Percentiles rank a stretch among this genome's conserved stretches.
Evolutionary conservation across 2,113 vertebrate species (phyloP).

Genomic region (Hassar affinis): DNA sequence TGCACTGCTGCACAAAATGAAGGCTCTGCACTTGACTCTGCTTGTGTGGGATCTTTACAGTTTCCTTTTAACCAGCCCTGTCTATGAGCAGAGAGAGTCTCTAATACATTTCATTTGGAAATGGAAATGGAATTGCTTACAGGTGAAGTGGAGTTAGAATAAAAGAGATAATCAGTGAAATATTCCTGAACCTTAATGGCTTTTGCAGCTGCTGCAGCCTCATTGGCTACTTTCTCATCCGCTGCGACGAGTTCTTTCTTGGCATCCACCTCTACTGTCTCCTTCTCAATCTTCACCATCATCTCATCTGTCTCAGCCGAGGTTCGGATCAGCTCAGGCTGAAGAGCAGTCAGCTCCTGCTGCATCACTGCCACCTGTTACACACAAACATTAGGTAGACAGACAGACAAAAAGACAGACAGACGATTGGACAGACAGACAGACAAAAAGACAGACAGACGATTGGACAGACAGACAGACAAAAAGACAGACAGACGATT

Average conservation of each 20-base stretch:
- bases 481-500: no score
- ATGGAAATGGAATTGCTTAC: neutral
- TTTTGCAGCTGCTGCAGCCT: slow-evolving; percentile 81
- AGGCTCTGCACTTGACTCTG: no score
- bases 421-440: neutral
- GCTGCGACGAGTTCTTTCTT: slow-evolving; percentile 85
- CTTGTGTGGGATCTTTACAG: no score
- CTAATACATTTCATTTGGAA: neutral
- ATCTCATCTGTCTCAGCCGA: slow-evolving; percentile 85
- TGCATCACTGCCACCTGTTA: slow-evolving; percentile 87
- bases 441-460: neutral
- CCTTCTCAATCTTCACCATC: slow-evolving; percentile 86
- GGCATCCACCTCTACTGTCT: slow-evolving; percentile 86
- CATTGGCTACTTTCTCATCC: slow-evolving; percentile 86
- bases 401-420: neutral
- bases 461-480: neutral
- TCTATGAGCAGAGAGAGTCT: neutral
- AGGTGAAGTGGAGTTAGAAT: slow-evolving; percentile 2
- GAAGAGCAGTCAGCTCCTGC: slow-evolving; percentile 83
- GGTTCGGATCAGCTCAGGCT: slow-evolving; percentile 84
- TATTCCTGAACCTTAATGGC: slow-evolving; percentile 79
- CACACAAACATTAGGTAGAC: slow-evolving; percentile 16
- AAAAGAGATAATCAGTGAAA: slow-evolving; percentile 14
- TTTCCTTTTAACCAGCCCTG: neutral
- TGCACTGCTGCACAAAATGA: no score